phyloP scores from a whole-genome alignment of 2,797 vertebrate species.

The Coccyzus lansbergi region DNA sequence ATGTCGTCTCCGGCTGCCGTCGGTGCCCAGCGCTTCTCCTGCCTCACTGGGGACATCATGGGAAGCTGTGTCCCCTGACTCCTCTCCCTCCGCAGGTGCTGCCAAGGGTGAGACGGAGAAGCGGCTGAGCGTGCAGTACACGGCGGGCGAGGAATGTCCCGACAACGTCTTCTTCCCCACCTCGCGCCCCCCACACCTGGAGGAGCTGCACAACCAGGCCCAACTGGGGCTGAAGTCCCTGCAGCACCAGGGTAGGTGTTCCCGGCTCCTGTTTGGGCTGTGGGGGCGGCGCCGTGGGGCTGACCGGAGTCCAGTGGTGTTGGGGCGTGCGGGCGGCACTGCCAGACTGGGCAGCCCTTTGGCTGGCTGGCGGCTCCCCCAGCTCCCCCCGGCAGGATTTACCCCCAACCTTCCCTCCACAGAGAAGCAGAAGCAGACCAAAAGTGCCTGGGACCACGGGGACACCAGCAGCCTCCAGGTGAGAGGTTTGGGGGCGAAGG shows the following conservation, averaged over 20 bases:
- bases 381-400: background rate
- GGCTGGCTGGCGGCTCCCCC: background rate
- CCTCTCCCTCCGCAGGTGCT: slow-evolving; percentile 67
- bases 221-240: slow-evolving; percentile 90
- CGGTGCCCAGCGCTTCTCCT: rapidly evolving
- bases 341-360: rapidly evolving
- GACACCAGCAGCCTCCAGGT: slow-evolving; percentile 90
- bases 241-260: slow-evolving; percentile 88
- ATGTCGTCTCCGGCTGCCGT: rapidly evolving
- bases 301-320: slow-evolving; percentile 6
- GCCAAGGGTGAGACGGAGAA: slow-evolving; percentile 78
- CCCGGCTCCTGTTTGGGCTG: background rate
- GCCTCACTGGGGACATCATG: rapidly evolving
- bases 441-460: slow-evolving; percentile 82
- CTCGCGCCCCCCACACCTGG: slow-evolving; percentile 85
- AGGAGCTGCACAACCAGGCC: slow-evolving; percentile 93
- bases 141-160: slow-evolving; percentile 76
- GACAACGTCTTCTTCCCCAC: slow-evolving; percentile 94
- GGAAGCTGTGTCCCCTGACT: background rate
- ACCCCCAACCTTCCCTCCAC: slow-evolving; percentile 9
- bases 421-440: slow-evolving; percentile 88
- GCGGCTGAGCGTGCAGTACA: slow-evolving; percentile 79
- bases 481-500: slow-evolving; percentile 44
- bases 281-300: background rate
- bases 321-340: background rate